These are phyloP conservation scores for Noctua janthe DNA, from an alignment of 2,888 invertebrate genomes.

Conservation along the genomic window DNA sequence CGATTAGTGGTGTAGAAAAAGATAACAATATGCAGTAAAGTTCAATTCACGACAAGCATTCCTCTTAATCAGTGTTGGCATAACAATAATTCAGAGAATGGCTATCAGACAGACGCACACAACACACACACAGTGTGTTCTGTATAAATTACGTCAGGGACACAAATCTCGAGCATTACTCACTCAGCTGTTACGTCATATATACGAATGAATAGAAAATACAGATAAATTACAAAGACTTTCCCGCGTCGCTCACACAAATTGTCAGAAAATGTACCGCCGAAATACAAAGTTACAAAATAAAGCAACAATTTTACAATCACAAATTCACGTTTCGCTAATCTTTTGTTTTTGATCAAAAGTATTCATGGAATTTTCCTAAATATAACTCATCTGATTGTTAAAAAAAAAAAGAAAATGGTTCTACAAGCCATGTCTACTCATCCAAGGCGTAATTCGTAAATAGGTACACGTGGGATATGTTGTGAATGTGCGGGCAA, in stretches of 20 bases:
- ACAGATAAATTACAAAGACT: slow-evolving; percentile 51
- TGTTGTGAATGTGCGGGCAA: slow-evolving; percentile 13
- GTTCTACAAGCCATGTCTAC: background rate
- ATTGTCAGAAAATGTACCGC: slow-evolving; percentile 19
- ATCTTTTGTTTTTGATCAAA: background rate
- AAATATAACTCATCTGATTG: background rate
- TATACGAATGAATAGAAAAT: slow-evolving; percentile 62
- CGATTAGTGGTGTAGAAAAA: slow-evolving; percentile 52
- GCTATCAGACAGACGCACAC: slow-evolving; percentile 61
- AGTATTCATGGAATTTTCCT: background rate
- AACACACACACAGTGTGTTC: slow-evolving; percentile 53
- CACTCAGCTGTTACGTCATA: slow-evolving; percentile 60
- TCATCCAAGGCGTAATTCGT: slow-evolving; percentile 38
- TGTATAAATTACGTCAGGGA: slow-evolving; percentile 66
- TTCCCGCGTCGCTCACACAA: slow-evolving; percentile 26
- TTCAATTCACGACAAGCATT: slow-evolving; percentile 66
- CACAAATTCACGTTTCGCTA: background rate
- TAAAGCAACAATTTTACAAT: slow-evolving; percentile 14
- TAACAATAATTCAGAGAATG: slow-evolving; percentile 69
- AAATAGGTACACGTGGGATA: slow-evolving; percentile 32
- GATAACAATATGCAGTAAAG: slow-evolving; percentile 62
- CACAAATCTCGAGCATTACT: slow-evolving; percentile 66
- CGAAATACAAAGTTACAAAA: slow-evolving; percentile 4
- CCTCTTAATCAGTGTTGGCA: slow-evolving; percentile 68
- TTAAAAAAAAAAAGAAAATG: slow-evolving; percentile 17